Conservation (phyloP, 2,888 invertebrate species). For the Pyrrhosoma nymphula region DNA sequence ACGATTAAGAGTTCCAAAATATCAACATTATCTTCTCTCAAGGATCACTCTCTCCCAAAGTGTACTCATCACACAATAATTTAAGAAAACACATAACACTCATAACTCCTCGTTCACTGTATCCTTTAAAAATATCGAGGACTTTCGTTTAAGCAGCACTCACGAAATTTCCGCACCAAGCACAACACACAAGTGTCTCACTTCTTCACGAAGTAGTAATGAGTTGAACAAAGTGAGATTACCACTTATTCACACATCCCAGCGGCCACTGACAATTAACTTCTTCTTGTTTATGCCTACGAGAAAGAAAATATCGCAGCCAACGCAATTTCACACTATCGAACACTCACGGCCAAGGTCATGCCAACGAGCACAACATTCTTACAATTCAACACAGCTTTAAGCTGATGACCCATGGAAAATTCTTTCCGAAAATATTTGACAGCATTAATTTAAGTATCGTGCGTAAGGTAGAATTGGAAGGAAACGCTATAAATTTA, state of each 20-base stretch:
- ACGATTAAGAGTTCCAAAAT: not conserved
- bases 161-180: not conserved
- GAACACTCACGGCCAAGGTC: no score
- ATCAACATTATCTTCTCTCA: not conserved
- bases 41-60: not conserved
- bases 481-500: no score
- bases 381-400: no score
- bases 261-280: not conserved
- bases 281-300: not conserved
- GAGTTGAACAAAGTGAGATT: no score
- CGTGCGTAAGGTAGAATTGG: no score
- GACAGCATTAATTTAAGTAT: no score
- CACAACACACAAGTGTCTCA: not conserved
- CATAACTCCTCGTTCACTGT: not conserved
- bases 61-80: not conserved
- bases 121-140: not conserved
- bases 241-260: no score
- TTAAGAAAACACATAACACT: not conserved
- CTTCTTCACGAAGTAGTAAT: no score
- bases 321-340: no score
- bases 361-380: no score
- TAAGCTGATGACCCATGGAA: no score
- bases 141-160: not conserved
- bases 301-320: not conserved
- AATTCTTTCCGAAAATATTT: no score